Evolutionary conservation across 2,113 vertebrate genomes (phyloP).

Genomic region (Halichoeres trimaculatus): DNA sequence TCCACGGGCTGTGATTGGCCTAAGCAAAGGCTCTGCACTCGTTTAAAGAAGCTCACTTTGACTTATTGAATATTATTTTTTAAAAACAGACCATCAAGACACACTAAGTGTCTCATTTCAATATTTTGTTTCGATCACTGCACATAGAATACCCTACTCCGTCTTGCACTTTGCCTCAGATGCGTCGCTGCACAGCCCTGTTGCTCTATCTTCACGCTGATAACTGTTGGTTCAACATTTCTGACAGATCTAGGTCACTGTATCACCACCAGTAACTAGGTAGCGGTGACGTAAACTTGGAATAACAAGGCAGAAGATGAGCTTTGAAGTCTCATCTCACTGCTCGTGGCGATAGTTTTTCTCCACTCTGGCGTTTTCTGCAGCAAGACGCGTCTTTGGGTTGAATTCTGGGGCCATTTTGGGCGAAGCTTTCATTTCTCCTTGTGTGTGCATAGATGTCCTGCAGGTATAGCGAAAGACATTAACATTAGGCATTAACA

Average conservation of each 20-base stretch:
- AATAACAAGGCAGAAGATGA: background rate
- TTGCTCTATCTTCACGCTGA: conserved; percentile 32
- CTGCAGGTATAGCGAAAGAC: background rate
- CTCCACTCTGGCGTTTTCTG: background rate
- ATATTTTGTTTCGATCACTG: background rate
- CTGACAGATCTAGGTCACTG: conserved; percentile 69
- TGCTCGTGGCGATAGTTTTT: background rate
- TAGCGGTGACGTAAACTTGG: conserved; percentile 2
- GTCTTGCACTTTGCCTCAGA: conserved; percentile 11
- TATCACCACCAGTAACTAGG: conserved; percentile 47
- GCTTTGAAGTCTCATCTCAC: background rate
- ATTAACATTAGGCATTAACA: background rate
- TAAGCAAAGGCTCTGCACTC: too few species aligned
- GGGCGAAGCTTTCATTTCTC: background rate
- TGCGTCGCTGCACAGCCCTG: background rate
- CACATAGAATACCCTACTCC: background rate
- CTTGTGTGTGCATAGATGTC: background rate
- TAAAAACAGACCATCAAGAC: too few species aligned
- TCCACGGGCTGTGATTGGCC: too few species aligned
- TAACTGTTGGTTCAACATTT: conserved; percentile 22
- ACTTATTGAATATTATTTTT: background rate
- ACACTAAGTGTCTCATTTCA: background rate
- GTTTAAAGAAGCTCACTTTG: too few species aligned
- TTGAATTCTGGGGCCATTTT: background rate
- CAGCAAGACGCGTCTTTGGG: too few species aligned